phyloP scores from a whole-genome alignment of 2,888 invertebrate species.

The Pammene fasciana region DNA sequence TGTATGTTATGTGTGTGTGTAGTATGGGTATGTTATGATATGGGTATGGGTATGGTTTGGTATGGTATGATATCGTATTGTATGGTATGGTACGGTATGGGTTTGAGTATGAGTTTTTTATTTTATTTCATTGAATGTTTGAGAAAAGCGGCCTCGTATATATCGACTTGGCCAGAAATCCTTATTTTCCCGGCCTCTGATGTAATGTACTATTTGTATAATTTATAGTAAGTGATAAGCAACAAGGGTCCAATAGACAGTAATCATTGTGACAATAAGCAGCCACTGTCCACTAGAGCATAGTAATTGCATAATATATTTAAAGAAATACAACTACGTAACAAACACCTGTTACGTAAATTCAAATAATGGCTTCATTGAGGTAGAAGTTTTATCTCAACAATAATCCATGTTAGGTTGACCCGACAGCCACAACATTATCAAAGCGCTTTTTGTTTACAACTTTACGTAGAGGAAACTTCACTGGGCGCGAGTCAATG shows the following conservation, averaged over 20 bases:
- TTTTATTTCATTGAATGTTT: no score
- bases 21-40: no score
- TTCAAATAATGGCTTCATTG: constrained; percentile 7
- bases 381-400: constrained; percentile 10
- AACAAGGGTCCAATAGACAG: background rate
- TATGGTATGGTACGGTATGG: no score
- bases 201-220: background rate
- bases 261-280: constrained; percentile 8
- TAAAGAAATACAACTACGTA: constrained; percentile 13
- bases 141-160: no score
- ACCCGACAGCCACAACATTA: constrained; percentile 44
- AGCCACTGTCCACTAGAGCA: constrained; percentile 5
- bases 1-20: no score
- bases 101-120: no score
- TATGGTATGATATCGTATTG: no score
- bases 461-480: constrained; percentile 28
- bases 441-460: constrained; percentile 40
- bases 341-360: constrained; percentile 7
- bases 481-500: constrained; percentile 34
- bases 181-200: no score
- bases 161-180: no score
- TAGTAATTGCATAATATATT: constrained; percentile 2
- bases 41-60: no score
- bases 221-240: background rate
- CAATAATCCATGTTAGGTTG: constrained; percentile 13